Evolutionary conservation across 2,113 vertebrate species (phyloP), one percentile per base, ranked within the genome.

Genomic region (Octodon degus): DNA sequence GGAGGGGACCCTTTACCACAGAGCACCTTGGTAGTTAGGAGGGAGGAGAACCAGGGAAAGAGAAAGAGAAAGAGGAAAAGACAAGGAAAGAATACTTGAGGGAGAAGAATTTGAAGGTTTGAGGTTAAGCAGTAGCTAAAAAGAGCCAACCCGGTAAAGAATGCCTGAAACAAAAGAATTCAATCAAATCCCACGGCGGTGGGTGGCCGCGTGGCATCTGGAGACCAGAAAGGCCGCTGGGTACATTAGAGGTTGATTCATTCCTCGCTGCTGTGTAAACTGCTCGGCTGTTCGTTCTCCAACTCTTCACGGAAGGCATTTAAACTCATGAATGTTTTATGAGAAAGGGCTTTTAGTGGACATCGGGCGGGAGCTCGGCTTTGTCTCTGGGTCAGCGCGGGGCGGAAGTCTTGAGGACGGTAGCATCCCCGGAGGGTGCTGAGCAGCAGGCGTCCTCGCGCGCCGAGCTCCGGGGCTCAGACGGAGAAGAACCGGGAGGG

Each of bases 271-370:
- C 77, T 82, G 30, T 93, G 79, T 65, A 95, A 94, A 97, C 63
- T 81, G 43, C 47, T 53, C 77, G 58, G 62, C 90, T 88, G 87
- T 88, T 70, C 87, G 85, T 97, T 89, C 47, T 77, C 95, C 68
- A 97, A 37, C 70, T 95, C 81, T 87, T 91, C 87, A 68, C 91
- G 83, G 85, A 97, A 81, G 91, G 62, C 94, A 93, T 94, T 97
- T 97, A 95, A 76, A 50, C 47, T 97, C 95, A 96, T 93, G 90
- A 94, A 97, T 97, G 86, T 90, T 97, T 97, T 92, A 97, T 97
- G 72, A 62, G 85, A 88, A 93, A 63, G 62, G 86, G 96, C 95
- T 98, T 97, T 97, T 88, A 97, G 68, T 88, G 88, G 85, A 88
- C 95, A 93, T 85, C 95, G 96, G 82, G 89, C 92, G 97, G 92